phyloP scores from a whole-genome alignment of 1,140 invertebrate species.

The Panulirus ornatus region DNA sequence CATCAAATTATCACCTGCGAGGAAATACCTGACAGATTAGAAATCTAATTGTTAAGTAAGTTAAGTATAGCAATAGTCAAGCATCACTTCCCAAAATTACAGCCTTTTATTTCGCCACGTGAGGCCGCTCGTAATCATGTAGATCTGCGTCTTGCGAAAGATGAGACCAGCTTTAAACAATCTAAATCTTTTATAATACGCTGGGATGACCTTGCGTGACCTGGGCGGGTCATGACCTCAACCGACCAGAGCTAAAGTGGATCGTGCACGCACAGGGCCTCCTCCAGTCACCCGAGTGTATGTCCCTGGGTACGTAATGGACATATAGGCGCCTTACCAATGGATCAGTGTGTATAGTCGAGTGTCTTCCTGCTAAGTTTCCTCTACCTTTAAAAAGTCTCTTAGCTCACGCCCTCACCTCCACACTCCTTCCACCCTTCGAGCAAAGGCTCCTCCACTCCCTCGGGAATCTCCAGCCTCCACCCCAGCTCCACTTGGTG shows the following conservation, averaged over 20 bases:
- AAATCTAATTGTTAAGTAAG: too few relatives aligned
- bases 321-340: too few relatives aligned
- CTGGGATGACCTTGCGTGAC: constrained; percentile 42
- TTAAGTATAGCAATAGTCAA: too few relatives aligned
- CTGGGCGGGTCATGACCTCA: constrained; percentile 21
- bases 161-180: not conserved
- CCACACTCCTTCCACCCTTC: not conserved
- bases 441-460: not conserved
- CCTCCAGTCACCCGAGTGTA: not conserved
- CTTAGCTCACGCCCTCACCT: not conserved
- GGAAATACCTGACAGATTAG: not conserved
- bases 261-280: not conserved
- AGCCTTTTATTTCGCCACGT: not conserved
- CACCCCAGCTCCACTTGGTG: too few relatives aligned
- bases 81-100: not conserved
- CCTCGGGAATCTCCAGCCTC: too few relatives aligned
- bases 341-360: too few relatives aligned
- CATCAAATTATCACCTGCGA: not conserved
- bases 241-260: not conserved
- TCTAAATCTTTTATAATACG: constrained; percentile 28
- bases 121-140: not conserved
- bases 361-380: not conserved
- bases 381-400: too few relatives aligned
- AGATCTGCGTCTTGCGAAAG: not conserved
- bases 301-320: too few relatives aligned